phyloP scores from a whole-genome alignment of 2,888 invertebrate species.

The Amiota communis region DNA sequence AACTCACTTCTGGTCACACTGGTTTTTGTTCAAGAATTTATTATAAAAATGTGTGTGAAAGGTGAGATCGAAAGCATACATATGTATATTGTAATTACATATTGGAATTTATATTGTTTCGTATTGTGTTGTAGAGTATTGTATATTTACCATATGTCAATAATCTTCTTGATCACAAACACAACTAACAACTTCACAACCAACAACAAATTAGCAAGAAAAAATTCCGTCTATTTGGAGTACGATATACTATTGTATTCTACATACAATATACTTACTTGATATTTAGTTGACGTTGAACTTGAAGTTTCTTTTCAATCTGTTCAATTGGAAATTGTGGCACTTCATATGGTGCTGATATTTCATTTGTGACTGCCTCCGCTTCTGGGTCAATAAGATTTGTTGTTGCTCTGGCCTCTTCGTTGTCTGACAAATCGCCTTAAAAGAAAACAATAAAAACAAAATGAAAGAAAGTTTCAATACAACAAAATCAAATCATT shows the following conservation, averaged over 20 bases:
- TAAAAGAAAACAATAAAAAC: slow-evolving; percentile 34
- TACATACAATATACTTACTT: slow-evolving; percentile 81
- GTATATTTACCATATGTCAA: too few species aligned
- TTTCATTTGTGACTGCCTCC: slow-evolving; percentile 79
- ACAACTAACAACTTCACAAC: too few species aligned
- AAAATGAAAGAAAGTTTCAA: slow-evolving; percentile 12
- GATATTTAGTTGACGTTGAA: slow-evolving; percentile 90
- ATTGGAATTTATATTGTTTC: too few species aligned
- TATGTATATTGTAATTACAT: too few species aligned
- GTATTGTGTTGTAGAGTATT: too few species aligned
- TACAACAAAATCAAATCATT: background rate
- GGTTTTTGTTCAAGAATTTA: too few species aligned
- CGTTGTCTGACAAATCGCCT: slow-evolving; percentile 58
- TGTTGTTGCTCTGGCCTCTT: slow-evolving; percentile 33
- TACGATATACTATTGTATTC: too few species aligned
- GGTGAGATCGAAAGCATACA: too few species aligned
- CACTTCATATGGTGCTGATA: slow-evolving; percentile 96
- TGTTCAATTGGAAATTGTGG: slow-evolving; percentile 99
- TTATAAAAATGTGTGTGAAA: too few species aligned
- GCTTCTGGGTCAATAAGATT: slow-evolving; percentile 49
- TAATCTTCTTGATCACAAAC: background rate
- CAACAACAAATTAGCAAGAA: background rate
- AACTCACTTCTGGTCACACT: too few species aligned
- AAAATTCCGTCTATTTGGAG: too few species aligned
- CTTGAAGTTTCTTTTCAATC: slow-evolving; percentile 92